Evolutionary conservation across 2,113 vertebrate genomes (phyloP).

Genomic region (Callorhinus ursinus): DNA sequence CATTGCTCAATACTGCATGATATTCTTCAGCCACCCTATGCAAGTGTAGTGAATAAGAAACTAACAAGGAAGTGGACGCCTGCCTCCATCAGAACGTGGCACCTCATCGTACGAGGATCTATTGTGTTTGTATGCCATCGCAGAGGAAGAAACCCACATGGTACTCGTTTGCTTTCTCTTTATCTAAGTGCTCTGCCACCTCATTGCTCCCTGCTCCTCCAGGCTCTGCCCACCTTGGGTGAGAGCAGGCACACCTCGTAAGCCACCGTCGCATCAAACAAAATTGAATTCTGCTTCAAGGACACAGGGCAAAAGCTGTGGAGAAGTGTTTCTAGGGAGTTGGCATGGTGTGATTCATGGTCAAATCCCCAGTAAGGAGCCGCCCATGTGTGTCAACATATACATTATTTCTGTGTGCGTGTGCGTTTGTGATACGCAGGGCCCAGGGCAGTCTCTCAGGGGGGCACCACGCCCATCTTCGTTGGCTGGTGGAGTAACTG

Average conservation of each 20-base stretch:
- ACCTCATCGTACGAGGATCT: accelerated
- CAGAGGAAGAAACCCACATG: not conserved
- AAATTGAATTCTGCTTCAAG: not conserved
- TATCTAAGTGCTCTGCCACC: not conserved
- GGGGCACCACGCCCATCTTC: accelerated
- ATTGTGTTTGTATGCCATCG: accelerated
- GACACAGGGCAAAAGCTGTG: not conserved
- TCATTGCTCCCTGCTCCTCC: not conserved
- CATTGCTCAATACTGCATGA: not conserved
- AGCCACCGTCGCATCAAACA: not conserved
- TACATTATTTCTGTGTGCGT: not conserved
- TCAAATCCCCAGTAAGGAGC: not conserved
- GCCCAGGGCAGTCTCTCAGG: not conserved
- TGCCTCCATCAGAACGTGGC: accelerated
- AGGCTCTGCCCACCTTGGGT: not conserved
- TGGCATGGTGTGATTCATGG: not conserved
- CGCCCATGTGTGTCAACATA: no score
- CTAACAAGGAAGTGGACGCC: accelerated
- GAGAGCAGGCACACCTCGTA: not conserved
- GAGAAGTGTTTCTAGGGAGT: not conserved
- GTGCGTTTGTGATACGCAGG: not conserved
- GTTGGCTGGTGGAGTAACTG: not conserved
- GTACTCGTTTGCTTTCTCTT: not conserved
- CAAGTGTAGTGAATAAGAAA: no score
- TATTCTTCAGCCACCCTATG: not conserved